Conservation (phyloP, 2,888 invertebrate species). For the Drosophila mimica region DNA sequence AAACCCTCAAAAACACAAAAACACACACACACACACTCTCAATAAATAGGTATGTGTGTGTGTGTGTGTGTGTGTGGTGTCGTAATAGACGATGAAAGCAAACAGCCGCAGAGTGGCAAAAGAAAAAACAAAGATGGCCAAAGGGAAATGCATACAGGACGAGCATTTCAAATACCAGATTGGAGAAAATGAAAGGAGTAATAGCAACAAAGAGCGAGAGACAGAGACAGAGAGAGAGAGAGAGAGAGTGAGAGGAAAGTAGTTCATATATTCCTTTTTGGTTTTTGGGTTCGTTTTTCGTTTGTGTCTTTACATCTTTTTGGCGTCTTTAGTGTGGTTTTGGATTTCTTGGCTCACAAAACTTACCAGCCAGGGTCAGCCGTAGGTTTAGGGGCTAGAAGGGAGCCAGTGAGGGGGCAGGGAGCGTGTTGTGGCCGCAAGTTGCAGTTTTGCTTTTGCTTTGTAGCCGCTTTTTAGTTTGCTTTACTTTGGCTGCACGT, state of each 20-base stretch:
- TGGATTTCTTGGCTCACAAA: constrained; percentile 74
- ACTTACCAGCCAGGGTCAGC: constrained; percentile 58
- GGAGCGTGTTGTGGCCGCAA: constrained; percentile 38
- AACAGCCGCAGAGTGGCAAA: constrained; percentile 53
- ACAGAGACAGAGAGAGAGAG: neutral
- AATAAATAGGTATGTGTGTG: neutral
- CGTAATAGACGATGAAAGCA: constrained; percentile 75
- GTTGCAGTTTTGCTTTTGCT: constrained; percentile 64
- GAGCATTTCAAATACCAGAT: constrained; percentile 58
- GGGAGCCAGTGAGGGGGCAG: neutral
- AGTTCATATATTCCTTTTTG: constrained; percentile 48
- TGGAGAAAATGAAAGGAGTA: constrained; percentile 53
- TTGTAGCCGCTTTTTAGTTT: constrained; percentile 33
- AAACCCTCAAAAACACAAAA: constrained; percentile 46
- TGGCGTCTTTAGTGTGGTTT: constrained; percentile 80
- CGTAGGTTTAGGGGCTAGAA: neutral
- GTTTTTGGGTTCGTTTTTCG: constrained; percentile 55
- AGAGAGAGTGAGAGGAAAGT: neutral
- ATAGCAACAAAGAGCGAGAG: neutral
- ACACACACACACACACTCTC: constrained; percentile 1
- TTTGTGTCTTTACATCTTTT: constrained; percentile 69
- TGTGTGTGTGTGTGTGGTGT: constrained; percentile 60
- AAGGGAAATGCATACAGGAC: constrained; percentile 43
- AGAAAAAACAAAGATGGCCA: constrained; percentile 54
- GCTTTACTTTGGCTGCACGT: constrained; percentile 61